Conservation (phyloP, 2,888 invertebrate genomes). For the Nomada hirtipes region DNA sequence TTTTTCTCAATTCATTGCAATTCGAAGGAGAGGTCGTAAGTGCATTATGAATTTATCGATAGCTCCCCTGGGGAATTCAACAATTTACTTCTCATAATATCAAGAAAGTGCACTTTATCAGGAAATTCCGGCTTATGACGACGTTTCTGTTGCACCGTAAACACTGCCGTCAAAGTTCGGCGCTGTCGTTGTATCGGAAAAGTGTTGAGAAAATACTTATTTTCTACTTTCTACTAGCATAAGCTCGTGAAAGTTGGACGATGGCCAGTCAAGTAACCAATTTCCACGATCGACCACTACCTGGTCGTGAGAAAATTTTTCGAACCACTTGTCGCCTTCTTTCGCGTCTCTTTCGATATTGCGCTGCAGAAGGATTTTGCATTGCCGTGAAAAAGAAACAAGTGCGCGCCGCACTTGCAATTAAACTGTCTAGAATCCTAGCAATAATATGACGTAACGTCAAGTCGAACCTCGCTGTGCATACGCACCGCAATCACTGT, state of each 20-base stretch:
- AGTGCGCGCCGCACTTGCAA: neutral
- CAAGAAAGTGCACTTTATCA: neutral
- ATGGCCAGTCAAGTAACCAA: neutral
- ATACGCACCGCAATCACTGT: neutral
- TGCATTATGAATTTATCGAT: neutral
- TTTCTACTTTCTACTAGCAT: constrained; percentile 2
- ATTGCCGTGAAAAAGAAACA: neutral
- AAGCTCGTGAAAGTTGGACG: neutral
- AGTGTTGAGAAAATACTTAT: constrained; percentile 1
- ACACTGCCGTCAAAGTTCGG: neutral
- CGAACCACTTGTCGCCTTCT: neutral
- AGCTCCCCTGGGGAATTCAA: neutral
- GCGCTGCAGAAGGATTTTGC: neutral
- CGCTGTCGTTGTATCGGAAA: constrained; percentile 1
- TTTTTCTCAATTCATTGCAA: neutral
- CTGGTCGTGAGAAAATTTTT: neutral
- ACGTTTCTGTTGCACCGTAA: neutral
- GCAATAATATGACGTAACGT: neutral
- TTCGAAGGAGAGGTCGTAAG: neutral
- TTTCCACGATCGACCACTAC: neutral
- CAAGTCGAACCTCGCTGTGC: neutral
- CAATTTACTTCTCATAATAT: neutral
- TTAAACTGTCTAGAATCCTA: neutral
- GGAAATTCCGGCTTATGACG: neutral
- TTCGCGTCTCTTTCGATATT: neutral